These are phyloP conservation scores for Athene cunicularia DNA, from an alignment of 2,113 vertebrate genomes.

Conservation along the genomic window DNA sequence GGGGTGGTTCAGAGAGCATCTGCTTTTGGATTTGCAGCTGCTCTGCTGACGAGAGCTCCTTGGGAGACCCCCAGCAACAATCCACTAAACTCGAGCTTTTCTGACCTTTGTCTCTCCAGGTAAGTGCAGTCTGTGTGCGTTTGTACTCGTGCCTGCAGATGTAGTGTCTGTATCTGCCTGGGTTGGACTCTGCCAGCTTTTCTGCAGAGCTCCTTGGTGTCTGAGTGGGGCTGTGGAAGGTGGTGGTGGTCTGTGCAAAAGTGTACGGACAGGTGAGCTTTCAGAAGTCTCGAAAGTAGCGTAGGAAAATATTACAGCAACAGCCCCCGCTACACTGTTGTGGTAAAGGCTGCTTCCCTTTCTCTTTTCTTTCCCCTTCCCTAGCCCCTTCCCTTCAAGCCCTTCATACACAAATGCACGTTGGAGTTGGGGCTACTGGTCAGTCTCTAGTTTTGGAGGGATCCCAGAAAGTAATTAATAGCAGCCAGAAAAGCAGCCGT, in stretches of 20 bases:
- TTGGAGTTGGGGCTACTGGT: background rate
- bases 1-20: background rate
- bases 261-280: accelerated
- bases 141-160: accelerated
- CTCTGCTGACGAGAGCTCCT: background rate
- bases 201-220: background rate
- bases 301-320: accelerated
- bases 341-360: background rate
- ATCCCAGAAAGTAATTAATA: accelerated
- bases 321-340: accelerated
- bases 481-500: background rate
- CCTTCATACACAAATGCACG: accelerated
- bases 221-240: background rate
- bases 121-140: background rate
- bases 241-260: background rate
- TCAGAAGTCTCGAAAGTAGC: accelerated
- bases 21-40: background rate
- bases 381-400: background rate
- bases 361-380: background rate
- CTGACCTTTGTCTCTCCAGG: background rate
- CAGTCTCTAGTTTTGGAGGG: background rate
- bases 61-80: background rate
- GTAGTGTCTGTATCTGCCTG: accelerated
- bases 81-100: accelerated
- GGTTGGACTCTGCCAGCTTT: accelerated